Base-by-base conservation (phyloP, 2,888 invertebrate species). In the Campoplex capitator region DNA sequence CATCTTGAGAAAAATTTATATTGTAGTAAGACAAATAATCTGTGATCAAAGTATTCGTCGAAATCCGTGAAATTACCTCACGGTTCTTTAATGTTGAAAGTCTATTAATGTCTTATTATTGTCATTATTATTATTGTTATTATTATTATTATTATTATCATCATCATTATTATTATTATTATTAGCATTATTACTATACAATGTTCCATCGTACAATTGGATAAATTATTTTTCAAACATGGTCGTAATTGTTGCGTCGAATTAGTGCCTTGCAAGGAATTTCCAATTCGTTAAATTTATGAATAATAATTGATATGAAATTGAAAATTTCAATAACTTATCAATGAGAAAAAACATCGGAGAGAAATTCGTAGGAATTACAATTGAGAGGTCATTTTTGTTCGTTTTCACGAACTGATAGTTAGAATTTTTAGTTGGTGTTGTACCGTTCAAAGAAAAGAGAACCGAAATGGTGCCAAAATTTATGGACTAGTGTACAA, bases 381-480 rank as follows among this genome's bases (percentile, higher is more conserved):
- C 74, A 48, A 75, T 71, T 54, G 35, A n/a, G 68, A 77, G 73
- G 51, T 82, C 68, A 67, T 84, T 58, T 42, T 65, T 3, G 58
- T 73, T 81, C 28, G 23, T 65, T 74, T 32, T 54, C 45, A 48
- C 23, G 35, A 78, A 18, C 67, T 48, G 35, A 78, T 62, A 84
- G 71, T 84, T 85, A 74, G 73, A 75, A 38, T 70, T 38, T 75
- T 67, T 56, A 16, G 16, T 42, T 62, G 51, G 51, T 42, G 51
- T 42, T 54, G 42, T 70, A 62, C 48, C 68, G 56, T 77, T 74
- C 51, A 56, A 79, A 84, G 68, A 73, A 38, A n/a, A 76, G 79
- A 89, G 89, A 88, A 45, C 71, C 13, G 65, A 67, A 71, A 91
- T 87, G 89, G 91, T 93, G 93, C 93, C 93, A 93, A 93, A 93